Percentiles rank a stretch among this genome's conserved stretches.
These are phyloP conservation scores for Psilanteris sp. DNA, from an alignment of 1,140 invertebrate species.

Conservation along the genomic window DNA sequence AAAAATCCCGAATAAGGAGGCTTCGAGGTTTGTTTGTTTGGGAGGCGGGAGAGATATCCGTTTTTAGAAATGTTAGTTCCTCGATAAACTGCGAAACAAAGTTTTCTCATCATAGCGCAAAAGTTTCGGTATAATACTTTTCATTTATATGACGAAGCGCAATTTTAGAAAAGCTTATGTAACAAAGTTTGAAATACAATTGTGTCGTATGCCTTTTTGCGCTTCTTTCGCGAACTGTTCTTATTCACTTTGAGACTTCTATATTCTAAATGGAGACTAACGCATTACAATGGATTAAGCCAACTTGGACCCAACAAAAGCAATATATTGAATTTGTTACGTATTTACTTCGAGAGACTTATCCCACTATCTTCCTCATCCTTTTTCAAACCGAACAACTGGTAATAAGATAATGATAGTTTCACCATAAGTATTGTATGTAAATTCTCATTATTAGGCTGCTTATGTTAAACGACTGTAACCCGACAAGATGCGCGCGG, in stretches of 20 bases:
- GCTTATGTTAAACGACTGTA: not conserved
- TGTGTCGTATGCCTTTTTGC: slow-evolving; percentile 12
- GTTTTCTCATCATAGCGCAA: slow-evolving; percentile 38
- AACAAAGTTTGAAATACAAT: slow-evolving; percentile 34
- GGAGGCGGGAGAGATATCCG: slow-evolving; percentile 7
- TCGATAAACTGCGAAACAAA: slow-evolving; percentile 43
- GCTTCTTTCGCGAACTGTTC: slow-evolving; percentile 4
- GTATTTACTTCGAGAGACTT: too few species aligned
- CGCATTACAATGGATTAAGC: slow-evolving; percentile 3
- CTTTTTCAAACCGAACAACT: too few species aligned
- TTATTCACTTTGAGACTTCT: slow-evolving; percentile 25
- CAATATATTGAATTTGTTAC: slow-evolving; percentile 6
- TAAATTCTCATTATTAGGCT: too few species aligned
- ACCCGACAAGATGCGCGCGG: slow-evolving; percentile 2
- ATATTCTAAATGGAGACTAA: slow-evolving; percentile 17
- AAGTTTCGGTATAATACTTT: slow-evolving; percentile 48
- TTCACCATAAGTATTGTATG: too few species aligned
- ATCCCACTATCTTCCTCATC: too few species aligned
- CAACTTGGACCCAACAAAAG: slow-evolving; percentile 6
- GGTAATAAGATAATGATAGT: too few species aligned
- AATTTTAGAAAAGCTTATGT: slow-evolving; percentile 47
- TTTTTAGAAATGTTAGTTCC: slow-evolving; percentile 30
- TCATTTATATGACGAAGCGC: slow-evolving; percentile 40
- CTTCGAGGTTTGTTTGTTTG: slow-evolving; percentile 4
- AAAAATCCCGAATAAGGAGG: slow-evolving; percentile 27